Conservation (phyloP, 2,888 invertebrate species). For the Itoplectis maculator region DNA sequence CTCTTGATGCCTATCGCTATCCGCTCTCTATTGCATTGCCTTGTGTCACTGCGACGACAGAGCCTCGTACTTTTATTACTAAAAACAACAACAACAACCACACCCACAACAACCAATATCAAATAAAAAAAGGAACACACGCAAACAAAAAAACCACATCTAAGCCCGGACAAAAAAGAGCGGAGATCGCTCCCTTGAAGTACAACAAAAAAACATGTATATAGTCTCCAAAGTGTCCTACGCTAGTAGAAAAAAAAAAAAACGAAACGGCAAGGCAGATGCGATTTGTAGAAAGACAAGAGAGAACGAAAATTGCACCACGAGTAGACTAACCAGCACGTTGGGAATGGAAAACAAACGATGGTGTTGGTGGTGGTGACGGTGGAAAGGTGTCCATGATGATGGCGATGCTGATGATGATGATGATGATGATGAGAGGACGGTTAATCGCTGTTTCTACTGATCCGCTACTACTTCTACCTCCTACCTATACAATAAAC, state of each 20-base stretch:
- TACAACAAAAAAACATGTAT: slow-evolving; percentile 66
- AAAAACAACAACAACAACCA: slow-evolving; percentile 61
- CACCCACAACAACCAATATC: neutral
- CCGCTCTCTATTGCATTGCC: slow-evolving; percentile 82
- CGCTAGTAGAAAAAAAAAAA: slow-evolving; percentile 50
- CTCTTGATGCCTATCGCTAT: slow-evolving; percentile 83
- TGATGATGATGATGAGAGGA: slow-evolving; percentile 40
- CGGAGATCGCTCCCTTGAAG: slow-evolving; percentile 59
- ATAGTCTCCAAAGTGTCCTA: slow-evolving; percentile 68
- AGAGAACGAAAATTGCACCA: slow-evolving; percentile 51
- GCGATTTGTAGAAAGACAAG: slow-evolving; percentile 31
- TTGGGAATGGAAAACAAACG: slow-evolving; percentile 56
- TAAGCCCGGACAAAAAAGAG: slow-evolving; percentile 47
- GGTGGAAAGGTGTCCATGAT: slow-evolving; percentile 13
- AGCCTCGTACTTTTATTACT: slow-evolving; percentile 78
- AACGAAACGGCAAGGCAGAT: slow-evolving; percentile 19
- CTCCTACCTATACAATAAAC: slow-evolving; percentile 46
- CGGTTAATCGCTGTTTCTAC: slow-evolving; percentile 48
- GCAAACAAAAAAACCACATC: slow-evolving; percentile 19
- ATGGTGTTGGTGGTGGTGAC: slow-evolving; percentile 63
- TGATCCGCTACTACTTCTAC: slow-evolving; percentile 47
- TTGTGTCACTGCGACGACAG: slow-evolving; percentile 81
- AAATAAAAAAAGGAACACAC: slow-evolving; percentile 16
- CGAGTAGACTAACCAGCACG: slow-evolving; percentile 69
- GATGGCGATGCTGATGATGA: slow-evolving; percentile 56